Percentiles rank a stretch among this genome's conserved stretches.
These are phyloP conservation scores for Drosophila yooni DNA, from an alignment of 2,888 invertebrate genomes.

Conservation along the genomic window DNA sequence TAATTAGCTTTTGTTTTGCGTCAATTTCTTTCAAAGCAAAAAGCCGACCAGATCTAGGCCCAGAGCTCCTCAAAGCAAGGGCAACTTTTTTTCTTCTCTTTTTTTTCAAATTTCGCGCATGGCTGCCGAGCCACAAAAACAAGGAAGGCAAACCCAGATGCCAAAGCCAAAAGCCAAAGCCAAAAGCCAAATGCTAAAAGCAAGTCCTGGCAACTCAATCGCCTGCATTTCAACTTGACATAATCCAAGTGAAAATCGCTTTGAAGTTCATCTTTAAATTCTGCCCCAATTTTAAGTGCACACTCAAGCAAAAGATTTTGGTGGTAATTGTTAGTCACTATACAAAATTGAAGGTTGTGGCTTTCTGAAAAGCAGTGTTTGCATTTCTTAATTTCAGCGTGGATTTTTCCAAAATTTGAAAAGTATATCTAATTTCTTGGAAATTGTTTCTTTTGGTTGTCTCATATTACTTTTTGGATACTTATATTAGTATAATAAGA, in stretches of 20 bases:
- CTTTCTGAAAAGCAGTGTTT: neutral
- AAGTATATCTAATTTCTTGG: neutral
- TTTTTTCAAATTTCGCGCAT: slow-evolving; percentile 58
- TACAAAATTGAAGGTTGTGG: neutral
- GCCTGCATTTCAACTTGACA: slow-evolving; percentile 11
- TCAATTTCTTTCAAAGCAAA: slow-evolving; percentile 47
- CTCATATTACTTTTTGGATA: too few relatives aligned
- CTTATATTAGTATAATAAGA: too few relatives aligned
- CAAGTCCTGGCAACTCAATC: slow-evolving; percentile 29
- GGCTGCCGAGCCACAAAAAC: slow-evolving; percentile 41
- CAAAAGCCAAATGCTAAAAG: slow-evolving; percentile 7
- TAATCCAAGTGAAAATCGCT: slow-evolving; percentile 9
- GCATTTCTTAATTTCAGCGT: neutral
- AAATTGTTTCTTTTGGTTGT: too few relatives aligned
- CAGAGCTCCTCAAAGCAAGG: slow-evolving; percentile 24
- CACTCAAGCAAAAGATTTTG: neutral
- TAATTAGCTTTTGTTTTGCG: slow-evolving; percentile 65
- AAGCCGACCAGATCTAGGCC: slow-evolving; percentile 53
- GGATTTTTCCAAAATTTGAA: neutral
- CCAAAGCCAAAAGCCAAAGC: slow-evolving; percentile 20
- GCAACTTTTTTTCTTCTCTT: slow-evolving; percentile 21
- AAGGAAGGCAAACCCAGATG: slow-evolving; percentile 25
- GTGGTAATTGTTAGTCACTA: neutral
- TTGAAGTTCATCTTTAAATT: neutral
- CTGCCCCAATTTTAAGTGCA: neutral